Conservation (phyloP, 2,797 vertebrate species). For the Eurystomus glaucurus region DNA sequence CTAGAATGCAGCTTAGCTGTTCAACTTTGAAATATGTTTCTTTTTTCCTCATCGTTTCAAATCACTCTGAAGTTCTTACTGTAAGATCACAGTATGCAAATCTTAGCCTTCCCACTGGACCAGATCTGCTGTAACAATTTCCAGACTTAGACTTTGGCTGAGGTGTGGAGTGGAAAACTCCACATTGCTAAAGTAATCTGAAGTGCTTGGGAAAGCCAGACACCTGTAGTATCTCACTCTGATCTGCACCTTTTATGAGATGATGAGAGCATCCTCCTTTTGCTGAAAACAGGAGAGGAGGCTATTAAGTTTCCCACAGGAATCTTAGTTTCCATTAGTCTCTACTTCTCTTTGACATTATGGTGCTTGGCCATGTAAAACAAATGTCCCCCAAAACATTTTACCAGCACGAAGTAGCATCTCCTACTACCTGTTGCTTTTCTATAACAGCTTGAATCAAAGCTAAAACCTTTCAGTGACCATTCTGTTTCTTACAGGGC, state of each 20-base stretch:
- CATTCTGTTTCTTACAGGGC: conserved; percentile 77
- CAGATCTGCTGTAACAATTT: conserved; percentile 1
- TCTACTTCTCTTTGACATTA: neutral
- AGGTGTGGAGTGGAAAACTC: neutral
- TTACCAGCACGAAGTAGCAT: neutral
- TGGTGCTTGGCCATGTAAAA: neutral
- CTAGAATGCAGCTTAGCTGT: neutral
- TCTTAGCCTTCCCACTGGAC: neutral
- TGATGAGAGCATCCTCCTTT: conserved; percentile 19
- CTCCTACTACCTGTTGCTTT: neutral
- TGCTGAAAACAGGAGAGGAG: conserved; percentile 25
- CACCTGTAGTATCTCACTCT: conserved; percentile 8
- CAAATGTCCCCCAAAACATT: neutral
- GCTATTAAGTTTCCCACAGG: conserved; percentile 9
- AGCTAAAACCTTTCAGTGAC: neutral
- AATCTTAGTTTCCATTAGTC: conserved; percentile 33
- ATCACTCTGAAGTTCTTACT: conserved; percentile 1
- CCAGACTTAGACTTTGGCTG: conserved; percentile 27
- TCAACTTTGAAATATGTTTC: neutral
- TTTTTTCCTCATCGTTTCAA: neutral
- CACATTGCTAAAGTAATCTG: neutral
- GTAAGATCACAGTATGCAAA: conserved; percentile 15
- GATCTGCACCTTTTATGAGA: neutral
- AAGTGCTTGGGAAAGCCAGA: neutral
- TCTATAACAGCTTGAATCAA: neutral